These are phyloP conservation scores for Fragum sueziense DNA, from an alignment of 2,888 invertebrate species.

Conservation along the genomic window DNA sequence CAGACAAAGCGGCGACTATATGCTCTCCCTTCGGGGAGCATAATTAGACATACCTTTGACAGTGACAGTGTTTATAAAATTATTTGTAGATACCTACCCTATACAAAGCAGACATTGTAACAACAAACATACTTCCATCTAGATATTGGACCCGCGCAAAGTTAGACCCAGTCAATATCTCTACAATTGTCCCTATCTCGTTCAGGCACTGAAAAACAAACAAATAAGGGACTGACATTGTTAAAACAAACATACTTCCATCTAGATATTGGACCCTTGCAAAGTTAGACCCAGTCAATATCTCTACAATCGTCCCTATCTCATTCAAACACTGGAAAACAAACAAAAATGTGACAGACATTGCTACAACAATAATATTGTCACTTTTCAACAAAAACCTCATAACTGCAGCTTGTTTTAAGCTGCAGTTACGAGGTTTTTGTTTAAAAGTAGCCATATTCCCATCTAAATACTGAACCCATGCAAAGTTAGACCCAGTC, in stretches of 20 bases:
- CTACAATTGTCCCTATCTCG: conserved; percentile 48
- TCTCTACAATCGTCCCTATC: conserved; percentile 46
- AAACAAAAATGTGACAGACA: conserved; percentile 22
- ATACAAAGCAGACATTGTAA: conserved; percentile 42
- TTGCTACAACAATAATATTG: conserved; percentile 29
- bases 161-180: conserved; percentile 30
- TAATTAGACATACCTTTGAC: no score
- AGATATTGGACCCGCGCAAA: conserved; percentile 48
- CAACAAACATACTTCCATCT: conserved; percentile 33
- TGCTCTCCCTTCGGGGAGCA: no score
- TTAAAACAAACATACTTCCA: conserved; percentile 35
- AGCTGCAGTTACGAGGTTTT: conserved; percentile 42
- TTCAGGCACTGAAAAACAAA: conserved; percentile 43
- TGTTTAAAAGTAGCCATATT: conserved; percentile 32
- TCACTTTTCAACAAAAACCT: conserved; percentile 49
- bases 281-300: conserved; percentile 28
- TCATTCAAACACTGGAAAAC: conserved; percentile 46
- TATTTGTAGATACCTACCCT: no score
- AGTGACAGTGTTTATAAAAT: no score
- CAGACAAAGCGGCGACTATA: no score
- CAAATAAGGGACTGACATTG: conserved; percentile 28
- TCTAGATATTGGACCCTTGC: conserved; percentile 49
- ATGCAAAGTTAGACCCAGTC: conserved; percentile 21
- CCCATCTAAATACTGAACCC: conserved; percentile 51
- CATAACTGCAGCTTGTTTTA: conserved; percentile 29